Base-by-base conservation (phyloP, 2,888 invertebrate genomes). In the Drosophila limbata region DNA sequence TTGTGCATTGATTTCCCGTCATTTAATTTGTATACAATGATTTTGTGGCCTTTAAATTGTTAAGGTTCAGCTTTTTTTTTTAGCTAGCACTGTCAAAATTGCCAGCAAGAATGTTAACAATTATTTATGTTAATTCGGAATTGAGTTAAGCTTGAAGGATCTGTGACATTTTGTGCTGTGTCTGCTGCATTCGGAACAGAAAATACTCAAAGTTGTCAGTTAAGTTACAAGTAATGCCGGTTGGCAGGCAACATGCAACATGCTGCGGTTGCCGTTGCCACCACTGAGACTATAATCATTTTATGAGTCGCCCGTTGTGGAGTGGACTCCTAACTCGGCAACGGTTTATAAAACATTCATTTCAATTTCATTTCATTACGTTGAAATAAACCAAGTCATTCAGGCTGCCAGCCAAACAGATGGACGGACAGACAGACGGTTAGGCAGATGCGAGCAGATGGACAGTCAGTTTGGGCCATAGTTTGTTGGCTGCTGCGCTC, bases 291-390 rank as follows among this genome's bases (percentile, higher is more conserved):
- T 66, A 74, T 74, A 65, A 74, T 76, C 73, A 76, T 76, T 77
- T 75, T 64, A 78, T 76, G 69, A 69, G 69, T 62, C 65, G 69
- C 45, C 73, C 60, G 52, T 65, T 44, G 60, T 15, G 48, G 40
- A 48, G 28, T 28, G 28, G 52, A 42, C 47, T 64, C 69, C 71
- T 78, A 69, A 62, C 73, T 66, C 55, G 62, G 69, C 73, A 70
- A 51, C 65, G 81, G 73, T 76, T 88, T 76, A 85, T 83, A 88
- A 86, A 89, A 88, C 84, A 85, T 86, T 88, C 88, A 88, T 89
- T 86, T 83, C 88, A 85, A 88, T 89, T 89, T 86, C 77, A 86
- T 86, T 86, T 88, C 86, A 81, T 86, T 86, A 86, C 78, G 85
- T 81, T 71, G 73, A 84, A 89, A 89, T 89, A 86, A 84, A 87